A percentile compares a stretch with the other conserved stretches of the same genome.
Evolutionary conservation across 2,797 vertebrate genomes (phyloP).

Genomic region (Cyprinella venusta): DNA sequence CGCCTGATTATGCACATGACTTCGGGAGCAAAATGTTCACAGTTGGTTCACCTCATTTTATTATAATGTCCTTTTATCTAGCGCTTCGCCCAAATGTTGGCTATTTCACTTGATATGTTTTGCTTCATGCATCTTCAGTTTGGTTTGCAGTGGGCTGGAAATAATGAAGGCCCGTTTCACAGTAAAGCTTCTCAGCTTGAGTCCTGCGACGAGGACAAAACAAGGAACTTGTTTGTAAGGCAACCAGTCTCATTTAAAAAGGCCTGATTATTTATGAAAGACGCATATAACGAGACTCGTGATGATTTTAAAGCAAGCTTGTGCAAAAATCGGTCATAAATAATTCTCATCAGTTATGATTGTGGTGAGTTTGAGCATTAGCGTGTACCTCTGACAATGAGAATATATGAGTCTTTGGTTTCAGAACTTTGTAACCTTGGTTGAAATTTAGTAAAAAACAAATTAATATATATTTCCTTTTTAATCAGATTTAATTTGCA

Average conservation of each 20-base stretch:
- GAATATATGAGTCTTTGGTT: neutral
- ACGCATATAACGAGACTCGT: neutral
- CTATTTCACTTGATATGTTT: neutral
- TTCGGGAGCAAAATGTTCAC: neutral
- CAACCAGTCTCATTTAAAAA: neutral
- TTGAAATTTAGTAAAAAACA: no score
- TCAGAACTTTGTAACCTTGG: no score
- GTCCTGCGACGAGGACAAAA: neutral
- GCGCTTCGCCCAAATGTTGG: neutral
- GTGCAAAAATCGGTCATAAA: neutral
- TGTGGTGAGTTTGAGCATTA: neutral
- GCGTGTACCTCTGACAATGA: no score
- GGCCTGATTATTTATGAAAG: neutral
- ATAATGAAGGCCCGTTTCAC: neutral
- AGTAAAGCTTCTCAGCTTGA: neutral
- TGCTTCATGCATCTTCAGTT: neutral
- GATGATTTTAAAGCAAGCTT: constrained; percentile 6
- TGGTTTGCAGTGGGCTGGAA: neutral
- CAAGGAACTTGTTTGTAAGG: neutral
- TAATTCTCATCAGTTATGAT: no score
- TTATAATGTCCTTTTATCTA: neutral
- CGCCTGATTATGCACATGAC: constrained; percentile 24
- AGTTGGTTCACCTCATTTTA: neutral
- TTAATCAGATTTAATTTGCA: neutral
- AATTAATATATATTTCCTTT: no score